These are phyloP conservation scores for Potorous gilbertii DNA, from an alignment of 2,797 vertebrate genomes.

Conservation along the genomic window DNA sequence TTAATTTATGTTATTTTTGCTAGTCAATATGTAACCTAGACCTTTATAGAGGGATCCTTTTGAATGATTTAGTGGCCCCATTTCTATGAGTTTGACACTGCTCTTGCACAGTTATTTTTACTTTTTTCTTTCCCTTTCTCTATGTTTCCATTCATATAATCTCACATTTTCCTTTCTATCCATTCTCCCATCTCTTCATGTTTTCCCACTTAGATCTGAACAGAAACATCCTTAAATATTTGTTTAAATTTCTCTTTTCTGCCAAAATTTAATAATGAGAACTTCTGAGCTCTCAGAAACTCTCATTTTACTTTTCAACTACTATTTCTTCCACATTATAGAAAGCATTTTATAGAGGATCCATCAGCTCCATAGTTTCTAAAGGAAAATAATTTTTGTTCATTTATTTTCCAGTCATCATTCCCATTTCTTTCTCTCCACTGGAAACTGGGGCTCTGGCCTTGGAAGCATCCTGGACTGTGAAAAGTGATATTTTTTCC, in stretches of 20 bases:
- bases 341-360: background rate
- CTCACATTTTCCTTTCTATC: background rate
- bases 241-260: constrained; percentile 11
- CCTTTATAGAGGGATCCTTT: background rate
- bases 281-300: constrained; percentile 34
- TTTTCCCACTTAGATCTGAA: background rate
- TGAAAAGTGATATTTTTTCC: background rate
- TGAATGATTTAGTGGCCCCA: background rate
- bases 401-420: background rate
- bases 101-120: background rate
- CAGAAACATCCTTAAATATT: background rate
- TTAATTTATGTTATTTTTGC: background rate
- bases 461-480: background rate
- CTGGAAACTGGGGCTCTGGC: background rate
- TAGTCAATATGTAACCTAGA: background rate
- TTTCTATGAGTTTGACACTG: background rate
- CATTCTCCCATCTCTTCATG: background rate
- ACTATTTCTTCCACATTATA: constrained; percentile 61
- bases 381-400: background rate
- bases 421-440: background rate
- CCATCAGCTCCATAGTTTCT: background rate
- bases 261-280: constrained; percentile 26
- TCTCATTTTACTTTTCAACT: constrained; percentile 28
- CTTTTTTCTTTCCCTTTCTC: background rate
- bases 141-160: background rate